A percentile compares a stretch with the other conserved stretches of the same genome.
These are phyloP conservation scores for Stichodactyla helianthus DNA, from an alignment of 64 coral and sea anemone species.

Conservation along the genomic window DNA sequence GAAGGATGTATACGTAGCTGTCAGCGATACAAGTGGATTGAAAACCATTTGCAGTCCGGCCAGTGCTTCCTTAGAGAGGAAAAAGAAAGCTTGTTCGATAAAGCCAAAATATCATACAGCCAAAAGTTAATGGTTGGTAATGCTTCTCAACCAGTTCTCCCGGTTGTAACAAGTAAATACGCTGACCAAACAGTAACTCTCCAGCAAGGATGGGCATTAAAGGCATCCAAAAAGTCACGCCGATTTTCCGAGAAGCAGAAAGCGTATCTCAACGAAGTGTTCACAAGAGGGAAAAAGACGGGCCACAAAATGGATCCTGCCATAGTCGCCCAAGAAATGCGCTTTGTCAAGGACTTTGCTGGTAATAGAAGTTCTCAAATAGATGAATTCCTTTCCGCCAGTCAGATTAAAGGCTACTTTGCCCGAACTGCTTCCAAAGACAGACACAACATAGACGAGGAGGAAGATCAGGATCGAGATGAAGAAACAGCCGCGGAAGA, in stretches of 20 bases:
- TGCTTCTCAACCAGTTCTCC: not conserved
- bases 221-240: conserved; percentile 9
- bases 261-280: conserved; percentile 33
- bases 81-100: conserved; percentile 6
- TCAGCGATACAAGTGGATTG: not conserved
- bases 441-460: too few relatives aligned
- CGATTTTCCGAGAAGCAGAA: conserved; percentile 27
- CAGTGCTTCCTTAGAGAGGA: not conserved
- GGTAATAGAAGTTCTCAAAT: conserved; percentile 6
- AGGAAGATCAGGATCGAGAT: too few relatives aligned
- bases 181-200: not conserved
- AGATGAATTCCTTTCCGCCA: not conserved
- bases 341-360: conserved; percentile 28
- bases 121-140: not conserved
- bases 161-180: too few relatives aligned
- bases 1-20: not conserved
- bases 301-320: conserved; percentile 48
- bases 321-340: conserved; percentile 55
- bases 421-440: too few relatives aligned
- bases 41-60: not conserved
- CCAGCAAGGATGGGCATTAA: conserved; percentile 17
- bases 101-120: not conserved
- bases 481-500: too few relatives aligned
- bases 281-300: conserved; percentile 28
- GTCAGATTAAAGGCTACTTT: too few relatives aligned